These are phyloP conservation scores for Ciconia maguari DNA, from an alignment of 2,113 vertebrate species.

Conservation along the genomic window DNA sequence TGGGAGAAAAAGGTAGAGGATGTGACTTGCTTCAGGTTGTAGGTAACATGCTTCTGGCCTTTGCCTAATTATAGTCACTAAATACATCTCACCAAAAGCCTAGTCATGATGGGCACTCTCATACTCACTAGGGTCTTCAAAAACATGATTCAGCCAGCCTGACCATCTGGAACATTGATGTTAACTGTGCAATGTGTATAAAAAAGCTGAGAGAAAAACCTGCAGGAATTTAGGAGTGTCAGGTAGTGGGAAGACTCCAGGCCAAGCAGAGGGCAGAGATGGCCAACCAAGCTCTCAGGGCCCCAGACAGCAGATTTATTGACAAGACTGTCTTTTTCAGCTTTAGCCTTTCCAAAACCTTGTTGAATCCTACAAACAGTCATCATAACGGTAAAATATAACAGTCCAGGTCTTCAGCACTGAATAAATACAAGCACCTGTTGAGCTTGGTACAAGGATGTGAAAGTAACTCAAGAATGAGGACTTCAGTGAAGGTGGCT, in stretches of 20 bases:
- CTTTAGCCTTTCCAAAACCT: neutral
- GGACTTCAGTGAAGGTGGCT: neutral
- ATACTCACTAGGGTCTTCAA: neutral
- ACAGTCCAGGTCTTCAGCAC: neutral
- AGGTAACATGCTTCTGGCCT: neutral
- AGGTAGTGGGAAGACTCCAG: neutral
- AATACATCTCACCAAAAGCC: neutral
- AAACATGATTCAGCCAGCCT: neutral
- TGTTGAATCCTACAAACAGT: neutral
- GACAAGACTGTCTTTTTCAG: neutral
- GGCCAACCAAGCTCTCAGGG: neutral
- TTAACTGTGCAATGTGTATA: neutral
- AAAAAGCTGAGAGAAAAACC: neutral
- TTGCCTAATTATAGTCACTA: neutral
- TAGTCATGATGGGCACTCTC: neutral
- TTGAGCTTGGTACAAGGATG: neutral
- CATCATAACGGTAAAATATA: neutral
- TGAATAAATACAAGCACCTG: neutral
- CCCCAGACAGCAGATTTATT: neutral
- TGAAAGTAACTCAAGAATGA: neutral
- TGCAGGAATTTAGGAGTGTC: neutral
- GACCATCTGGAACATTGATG: neutral
- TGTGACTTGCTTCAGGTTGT: neutral
- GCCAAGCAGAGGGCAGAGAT: neutral
- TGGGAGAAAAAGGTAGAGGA: neutral